These are phyloP conservation scores for Poliocrania exsul DNA, from an alignment of 2,797 vertebrate species.

Conservation along the genomic window DNA sequence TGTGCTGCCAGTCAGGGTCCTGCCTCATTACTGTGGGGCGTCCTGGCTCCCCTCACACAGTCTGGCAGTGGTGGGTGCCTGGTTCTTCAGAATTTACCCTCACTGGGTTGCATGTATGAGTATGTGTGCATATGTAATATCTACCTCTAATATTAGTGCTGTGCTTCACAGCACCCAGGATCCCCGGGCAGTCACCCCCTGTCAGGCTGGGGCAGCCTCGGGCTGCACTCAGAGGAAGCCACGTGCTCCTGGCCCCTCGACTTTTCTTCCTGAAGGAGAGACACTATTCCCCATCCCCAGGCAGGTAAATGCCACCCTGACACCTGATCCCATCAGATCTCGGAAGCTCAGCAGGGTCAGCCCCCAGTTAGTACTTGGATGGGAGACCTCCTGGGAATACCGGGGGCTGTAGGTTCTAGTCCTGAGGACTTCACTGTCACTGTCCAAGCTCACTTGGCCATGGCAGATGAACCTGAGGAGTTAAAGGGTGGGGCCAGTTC, in stretches of 20 bases:
- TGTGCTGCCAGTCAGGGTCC: neutral
- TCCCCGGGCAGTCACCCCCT: neutral
- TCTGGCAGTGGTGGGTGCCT: neutral
- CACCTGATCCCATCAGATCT: no score
- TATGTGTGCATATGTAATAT: neutral
- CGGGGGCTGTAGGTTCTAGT: no score
- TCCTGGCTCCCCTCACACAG: neutral
- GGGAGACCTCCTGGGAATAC: no score
- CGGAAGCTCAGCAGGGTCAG: no score
- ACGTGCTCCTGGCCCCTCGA: neutral
- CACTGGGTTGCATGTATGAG: neutral
- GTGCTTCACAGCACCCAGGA: neutral
- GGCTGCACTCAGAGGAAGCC: neutral
- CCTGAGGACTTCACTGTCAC: no score
- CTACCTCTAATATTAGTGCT: neutral
- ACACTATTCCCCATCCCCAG: neutral
- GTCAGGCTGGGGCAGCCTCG: neutral
- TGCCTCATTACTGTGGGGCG: accelerated
- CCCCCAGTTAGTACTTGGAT: no score
- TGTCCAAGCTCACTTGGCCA: no score
- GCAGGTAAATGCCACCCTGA: neutral
- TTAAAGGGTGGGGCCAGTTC: no score
- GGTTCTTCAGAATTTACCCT: neutral
- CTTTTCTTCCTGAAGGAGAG: neutral
- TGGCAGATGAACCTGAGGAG: no score